These are phyloP conservation scores for Candidula unifasciata DNA, from an alignment of 2,888 invertebrate species.

Conservation along the genomic window DNA sequence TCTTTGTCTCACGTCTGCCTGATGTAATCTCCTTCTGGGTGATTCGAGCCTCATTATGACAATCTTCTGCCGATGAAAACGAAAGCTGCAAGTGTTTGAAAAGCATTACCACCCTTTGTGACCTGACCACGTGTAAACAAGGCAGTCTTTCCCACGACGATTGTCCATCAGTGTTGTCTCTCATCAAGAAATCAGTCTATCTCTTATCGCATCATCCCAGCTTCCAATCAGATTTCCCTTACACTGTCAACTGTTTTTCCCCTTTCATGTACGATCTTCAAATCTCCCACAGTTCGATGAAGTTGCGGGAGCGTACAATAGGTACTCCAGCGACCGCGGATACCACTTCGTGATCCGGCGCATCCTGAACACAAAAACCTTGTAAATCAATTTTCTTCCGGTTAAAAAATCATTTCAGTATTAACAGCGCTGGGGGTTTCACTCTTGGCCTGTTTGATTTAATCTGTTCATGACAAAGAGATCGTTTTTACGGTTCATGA, in stretches of 20 bases:
- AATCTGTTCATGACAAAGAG: background rate
- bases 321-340: background rate
- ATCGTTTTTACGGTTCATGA: background rate
- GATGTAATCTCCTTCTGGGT: constrained; percentile 34
- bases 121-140: constrained; percentile 38
- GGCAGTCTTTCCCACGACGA: constrained; percentile 22
- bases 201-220: no score
- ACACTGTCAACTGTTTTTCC: no score
- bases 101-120: constrained; percentile 47
- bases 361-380: constrained; percentile 16
- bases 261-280: constrained; percentile 11
- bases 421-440: constrained; percentile 14
- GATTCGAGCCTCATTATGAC: constrained; percentile 45
- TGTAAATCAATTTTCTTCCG: constrained; percentile 25
- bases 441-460: constrained; percentile 1
- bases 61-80: constrained; percentile 27
- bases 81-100: constrained; percentile 38
- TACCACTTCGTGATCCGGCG: background rate
- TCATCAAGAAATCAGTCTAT: no score
- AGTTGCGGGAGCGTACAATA: background rate
- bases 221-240: no score
- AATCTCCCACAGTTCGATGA: background rate
- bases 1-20: constrained; percentile 4
- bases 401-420: constrained; percentile 27
- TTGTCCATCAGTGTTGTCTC: background rate